phyloP scores from a whole-genome alignment of 2,113 vertebrate species.

The Indicator indicator region DNA sequence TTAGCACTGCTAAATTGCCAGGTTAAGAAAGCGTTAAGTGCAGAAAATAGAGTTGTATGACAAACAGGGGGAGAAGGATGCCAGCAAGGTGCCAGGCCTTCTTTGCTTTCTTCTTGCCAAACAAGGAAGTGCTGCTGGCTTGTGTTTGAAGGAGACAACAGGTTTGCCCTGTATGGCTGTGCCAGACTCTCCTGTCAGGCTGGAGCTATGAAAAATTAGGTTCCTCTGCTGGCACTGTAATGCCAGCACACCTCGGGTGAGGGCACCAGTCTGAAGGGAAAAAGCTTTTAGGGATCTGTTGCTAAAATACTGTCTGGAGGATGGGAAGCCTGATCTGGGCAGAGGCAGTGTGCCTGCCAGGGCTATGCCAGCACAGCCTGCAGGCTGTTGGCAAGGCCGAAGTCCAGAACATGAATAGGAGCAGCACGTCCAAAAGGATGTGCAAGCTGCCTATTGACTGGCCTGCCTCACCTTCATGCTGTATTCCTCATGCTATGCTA shows the following conservation, averaged over 20 bases:
- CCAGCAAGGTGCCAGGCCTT: not conserved
- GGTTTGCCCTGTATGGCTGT: not conserved
- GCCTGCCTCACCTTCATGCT: not conserved
- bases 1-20: not conserved
- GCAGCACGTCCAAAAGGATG: not conserved
- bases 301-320: not conserved
- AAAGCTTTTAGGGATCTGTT: not conserved
- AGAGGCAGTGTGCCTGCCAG: not conserved
- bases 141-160: not conserved
- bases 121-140: not conserved
- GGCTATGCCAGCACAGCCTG: not conserved
- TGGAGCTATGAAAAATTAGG: not conserved
- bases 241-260: not conserved
- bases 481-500: not conserved
- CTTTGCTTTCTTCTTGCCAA: not conserved
- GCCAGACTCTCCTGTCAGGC: not conserved
- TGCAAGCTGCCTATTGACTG: not conserved
- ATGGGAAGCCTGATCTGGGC: not conserved
- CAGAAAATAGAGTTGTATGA: not conserved
- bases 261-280: not conserved
- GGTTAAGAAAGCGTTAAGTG: not conserved
- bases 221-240: fast-evolving
- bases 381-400: fast-evolving
- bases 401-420: not conserved
- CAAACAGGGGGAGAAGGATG: not conserved